Evolutionary conservation across 2,113 vertebrate species (phyloP).

Genomic region (Nematolebias whitei): DNA sequence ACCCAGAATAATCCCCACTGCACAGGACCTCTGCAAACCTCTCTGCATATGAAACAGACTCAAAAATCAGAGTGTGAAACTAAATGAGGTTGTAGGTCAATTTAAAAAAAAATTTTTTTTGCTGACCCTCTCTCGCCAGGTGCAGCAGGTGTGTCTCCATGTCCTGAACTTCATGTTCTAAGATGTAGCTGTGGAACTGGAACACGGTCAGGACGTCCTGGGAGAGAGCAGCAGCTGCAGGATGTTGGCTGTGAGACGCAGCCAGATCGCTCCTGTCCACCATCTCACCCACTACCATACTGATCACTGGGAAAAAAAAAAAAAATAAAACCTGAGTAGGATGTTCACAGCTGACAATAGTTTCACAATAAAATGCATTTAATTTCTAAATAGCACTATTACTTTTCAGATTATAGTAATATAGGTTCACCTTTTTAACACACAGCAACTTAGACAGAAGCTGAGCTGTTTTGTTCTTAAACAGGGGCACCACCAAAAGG

Average conservation of each 20-base stretch:
- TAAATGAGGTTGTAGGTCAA: too few species aligned
- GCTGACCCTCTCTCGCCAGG: slow-evolving; percentile 88
- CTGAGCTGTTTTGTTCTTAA: too few species aligned
- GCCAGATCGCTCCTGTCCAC: slow-evolving; percentile 84
- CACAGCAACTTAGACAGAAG: too few species aligned
- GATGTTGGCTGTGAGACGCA: slow-evolving; percentile 59
- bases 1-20: slow-evolving; percentile 74
- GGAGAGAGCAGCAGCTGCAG: slow-evolving; percentile 71
- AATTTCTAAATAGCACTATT: too few species aligned
- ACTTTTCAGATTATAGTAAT: too few species aligned
- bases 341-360: background rate
- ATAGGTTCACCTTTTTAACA: too few species aligned
- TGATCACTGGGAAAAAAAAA: slow-evolving; percentile 80
- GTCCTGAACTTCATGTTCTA: slow-evolving; percentile 83
- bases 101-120: too few species aligned
- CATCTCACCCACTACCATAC: slow-evolving; percentile 88
- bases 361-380: too few species aligned
- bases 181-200: slow-evolving; percentile 89
- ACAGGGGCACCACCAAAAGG: too few species aligned
- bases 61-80: background rate
- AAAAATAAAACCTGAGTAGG: background rate
- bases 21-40: slow-evolving; percentile 82
- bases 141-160: slow-evolving; percentile 88
- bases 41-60: too few species aligned
- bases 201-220: slow-evolving; percentile 92